Conservation (phyloP, 2,888 invertebrate species). For the Biston stratarius region DNA sequence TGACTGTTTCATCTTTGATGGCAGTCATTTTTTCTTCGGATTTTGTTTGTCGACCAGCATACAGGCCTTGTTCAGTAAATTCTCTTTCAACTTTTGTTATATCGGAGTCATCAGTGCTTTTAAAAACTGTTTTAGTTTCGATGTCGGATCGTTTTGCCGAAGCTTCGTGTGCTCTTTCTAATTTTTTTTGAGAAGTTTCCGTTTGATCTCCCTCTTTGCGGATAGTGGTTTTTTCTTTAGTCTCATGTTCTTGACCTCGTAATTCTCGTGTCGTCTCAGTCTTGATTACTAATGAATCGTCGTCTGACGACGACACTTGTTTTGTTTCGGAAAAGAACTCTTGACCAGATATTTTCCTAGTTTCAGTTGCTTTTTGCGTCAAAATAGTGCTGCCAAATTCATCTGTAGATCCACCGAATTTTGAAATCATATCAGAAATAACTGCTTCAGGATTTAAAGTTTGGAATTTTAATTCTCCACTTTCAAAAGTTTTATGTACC, state of each 20-base stretch:
- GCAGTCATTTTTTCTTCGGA: slow-evolving; percentile 84
- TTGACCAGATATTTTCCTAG: slow-evolving; percentile 81
- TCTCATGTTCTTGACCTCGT: slow-evolving; percentile 80
- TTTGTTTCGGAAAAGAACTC: slow-evolving; percentile 81
- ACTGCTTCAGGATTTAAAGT: slow-evolving; percentile 73
- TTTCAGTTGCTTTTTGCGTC: slow-evolving; percentile 83
- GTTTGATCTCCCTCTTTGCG: slow-evolving; percentile 80
- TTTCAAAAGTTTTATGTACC: slow-evolving; percentile 73
- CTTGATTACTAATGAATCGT: slow-evolving; percentile 80
- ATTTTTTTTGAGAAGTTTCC: slow-evolving; percentile 81
- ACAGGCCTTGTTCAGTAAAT: slow-evolving; percentile 79
- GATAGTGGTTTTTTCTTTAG: slow-evolving; percentile 79
- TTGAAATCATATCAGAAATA: slow-evolving; percentile 79
- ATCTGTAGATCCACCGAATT: slow-evolving; percentile 68
- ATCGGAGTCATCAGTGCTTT: slow-evolving; percentile 77
- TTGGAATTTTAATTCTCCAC: slow-evolving; percentile 73
- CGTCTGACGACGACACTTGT: slow-evolving; percentile 81
- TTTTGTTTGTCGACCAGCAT: slow-evolving; percentile 77
- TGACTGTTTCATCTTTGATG: slow-evolving; percentile 79
- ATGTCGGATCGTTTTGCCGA: slow-evolving; percentile 78
- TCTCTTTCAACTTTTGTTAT: slow-evolving; percentile 76
- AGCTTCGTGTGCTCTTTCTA: slow-evolving; percentile 84
- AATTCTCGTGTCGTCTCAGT: slow-evolving; percentile 80
- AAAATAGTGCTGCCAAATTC: slow-evolving; percentile 77
- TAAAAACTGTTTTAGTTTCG: slow-evolving; percentile 79